phyloP scores from a whole-genome alignment of 1,140 invertebrate species.

The Catajapyx aquilonaris region DNA sequence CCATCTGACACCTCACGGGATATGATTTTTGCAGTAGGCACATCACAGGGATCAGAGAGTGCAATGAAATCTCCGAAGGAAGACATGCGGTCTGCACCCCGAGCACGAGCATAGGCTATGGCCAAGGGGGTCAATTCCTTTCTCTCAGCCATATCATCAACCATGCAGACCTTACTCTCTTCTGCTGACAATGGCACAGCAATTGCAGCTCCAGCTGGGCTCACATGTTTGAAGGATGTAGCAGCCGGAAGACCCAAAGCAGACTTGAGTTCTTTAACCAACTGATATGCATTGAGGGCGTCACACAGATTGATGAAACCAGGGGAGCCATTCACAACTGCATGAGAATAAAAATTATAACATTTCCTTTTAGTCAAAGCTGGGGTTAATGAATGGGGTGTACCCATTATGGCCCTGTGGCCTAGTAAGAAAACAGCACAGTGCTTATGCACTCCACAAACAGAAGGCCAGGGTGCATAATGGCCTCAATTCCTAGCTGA shows the following conservation, averaged over 20 bases:
- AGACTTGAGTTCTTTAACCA: slow-evolving; percentile 69
- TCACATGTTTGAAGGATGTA: slow-evolving; percentile 95
- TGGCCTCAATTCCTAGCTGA: too few species aligned
- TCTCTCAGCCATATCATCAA: slow-evolving; percentile 58
- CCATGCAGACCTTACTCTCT: slow-evolving; percentile 76
- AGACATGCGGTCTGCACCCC: slow-evolving; percentile 96
- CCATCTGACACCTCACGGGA: slow-evolving; percentile 82
- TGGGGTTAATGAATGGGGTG: too few species aligned
- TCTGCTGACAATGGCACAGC: slow-evolving; percentile 47
- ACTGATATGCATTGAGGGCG: slow-evolving; percentile 90
- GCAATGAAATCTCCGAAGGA: slow-evolving; percentile 97
- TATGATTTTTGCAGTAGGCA: slow-evolving; percentile 52
- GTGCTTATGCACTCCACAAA: too few species aligned
- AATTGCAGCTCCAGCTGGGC: slow-evolving; percentile 85
- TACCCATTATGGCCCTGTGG: too few species aligned
- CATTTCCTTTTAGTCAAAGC: too few species aligned
- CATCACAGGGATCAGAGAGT: slow-evolving; percentile 79
- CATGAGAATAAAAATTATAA: too few species aligned
- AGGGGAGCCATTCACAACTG: slow-evolving; percentile 81
- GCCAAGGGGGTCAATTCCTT: slow-evolving; percentile 72
- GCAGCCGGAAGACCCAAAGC: slow-evolving; percentile 71
- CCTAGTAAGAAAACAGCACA: too few species aligned
- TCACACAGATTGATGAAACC: slow-evolving; percentile 96
- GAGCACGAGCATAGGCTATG: slow-evolving; percentile 78
- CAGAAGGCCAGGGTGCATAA: too few species aligned